Percentiles rank a stretch among this genome's conserved stretches.
Evolutionary conservation across 2,888 invertebrate genomes (phyloP).

Genomic region (Drosophila subsilvestris): DNA sequence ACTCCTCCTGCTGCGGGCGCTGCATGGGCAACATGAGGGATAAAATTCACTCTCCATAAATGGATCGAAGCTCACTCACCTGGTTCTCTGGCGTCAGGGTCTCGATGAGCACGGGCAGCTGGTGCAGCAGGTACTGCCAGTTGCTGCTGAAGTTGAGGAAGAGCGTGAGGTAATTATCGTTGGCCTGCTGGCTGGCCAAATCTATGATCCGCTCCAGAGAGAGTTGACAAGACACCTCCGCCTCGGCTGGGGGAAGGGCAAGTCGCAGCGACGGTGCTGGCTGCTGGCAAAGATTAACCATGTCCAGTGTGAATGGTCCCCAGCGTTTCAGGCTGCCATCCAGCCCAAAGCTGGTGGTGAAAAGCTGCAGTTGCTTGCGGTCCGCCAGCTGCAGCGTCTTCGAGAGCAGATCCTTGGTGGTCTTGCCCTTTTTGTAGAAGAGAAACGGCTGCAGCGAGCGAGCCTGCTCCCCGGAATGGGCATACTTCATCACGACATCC

Average conservation of each 20-base stretch:
- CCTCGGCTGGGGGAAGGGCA: constrained; percentile 39
- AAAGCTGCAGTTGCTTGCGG: constrained; percentile 55
- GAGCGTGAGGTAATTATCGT: constrained; percentile 77
- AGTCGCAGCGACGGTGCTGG: constrained; percentile 46
- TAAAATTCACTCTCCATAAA: neutral
- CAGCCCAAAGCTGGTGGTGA: constrained; percentile 69
- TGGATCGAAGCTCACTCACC: constrained; percentile 69
- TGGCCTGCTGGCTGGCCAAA: constrained; percentile 61
- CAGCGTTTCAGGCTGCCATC: constrained; percentile 75
- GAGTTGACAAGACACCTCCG: constrained; percentile 71
- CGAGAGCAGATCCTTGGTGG: constrained; percentile 64
- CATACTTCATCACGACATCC: constrained; percentile 79
- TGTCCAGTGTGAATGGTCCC: constrained; percentile 71
- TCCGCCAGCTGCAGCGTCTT: constrained; percentile 58
- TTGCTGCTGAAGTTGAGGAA: constrained; percentile 81
- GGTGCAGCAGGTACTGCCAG: constrained; percentile 66
- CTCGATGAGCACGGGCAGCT: constrained; percentile 82
- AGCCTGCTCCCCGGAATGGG: constrained; percentile 75
- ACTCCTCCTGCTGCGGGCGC: constrained; percentile 85
- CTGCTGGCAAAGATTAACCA: constrained; percentile 76
- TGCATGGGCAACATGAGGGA: constrained; percentile 56
- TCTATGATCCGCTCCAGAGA: constrained; percentile 81
- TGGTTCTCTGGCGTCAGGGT: constrained; percentile 77
- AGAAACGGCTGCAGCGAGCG: constrained; percentile 80
- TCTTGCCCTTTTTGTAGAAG: constrained; percentile 81